Percentiles rank a stretch among this genome's conserved stretches.
phyloP scores from a whole-genome alignment of 2,888 invertebrate species.

The Amiota communis region DNA sequence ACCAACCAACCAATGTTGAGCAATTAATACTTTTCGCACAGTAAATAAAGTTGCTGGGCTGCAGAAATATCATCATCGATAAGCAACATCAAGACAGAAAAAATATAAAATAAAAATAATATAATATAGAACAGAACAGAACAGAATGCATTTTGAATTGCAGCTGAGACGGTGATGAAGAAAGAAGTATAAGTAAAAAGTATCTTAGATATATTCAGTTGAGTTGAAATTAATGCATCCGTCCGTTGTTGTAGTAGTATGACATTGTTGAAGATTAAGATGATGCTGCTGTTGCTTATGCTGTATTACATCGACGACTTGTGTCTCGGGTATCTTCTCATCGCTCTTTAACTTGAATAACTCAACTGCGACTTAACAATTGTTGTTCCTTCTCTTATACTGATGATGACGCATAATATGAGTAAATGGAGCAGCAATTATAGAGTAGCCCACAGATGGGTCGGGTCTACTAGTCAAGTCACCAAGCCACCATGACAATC shows the following conservation, averaged over 20 bases:
- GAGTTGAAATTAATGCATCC: conserved; percentile 31
- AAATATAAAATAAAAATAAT: neutral
- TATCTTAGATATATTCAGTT: neutral
- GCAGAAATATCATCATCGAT: conserved; percentile 34
- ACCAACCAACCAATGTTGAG: neutral
- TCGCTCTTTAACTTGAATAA: neutral
- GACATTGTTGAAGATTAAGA: conserved; percentile 14
- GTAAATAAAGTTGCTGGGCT: conserved; percentile 26
- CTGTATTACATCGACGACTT: neutral
- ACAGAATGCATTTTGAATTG: neutral
- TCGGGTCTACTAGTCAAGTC: too few relatives aligned
- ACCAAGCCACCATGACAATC: too few relatives aligned
- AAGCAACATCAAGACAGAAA: conserved; percentile 24
- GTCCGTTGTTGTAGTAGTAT: neutral
- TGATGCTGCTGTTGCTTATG: conserved; percentile 2
- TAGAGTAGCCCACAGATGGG: neutral
- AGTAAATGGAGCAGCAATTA: conserved; percentile 18
- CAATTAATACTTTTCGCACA: conserved; percentile 35
- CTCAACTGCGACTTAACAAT: neutral
- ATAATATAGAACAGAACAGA: neutral
- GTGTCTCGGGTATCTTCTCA: neutral
- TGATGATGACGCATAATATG: conserved; percentile 26
- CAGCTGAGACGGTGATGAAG: neutral
- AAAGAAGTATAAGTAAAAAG: neutral
- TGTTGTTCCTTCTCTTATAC: conserved; percentile 4